These are phyloP conservation scores for Drosophila parvula DNA, from an alignment of 1,140 invertebrate genomes.

Conservation along the genomic window DNA sequence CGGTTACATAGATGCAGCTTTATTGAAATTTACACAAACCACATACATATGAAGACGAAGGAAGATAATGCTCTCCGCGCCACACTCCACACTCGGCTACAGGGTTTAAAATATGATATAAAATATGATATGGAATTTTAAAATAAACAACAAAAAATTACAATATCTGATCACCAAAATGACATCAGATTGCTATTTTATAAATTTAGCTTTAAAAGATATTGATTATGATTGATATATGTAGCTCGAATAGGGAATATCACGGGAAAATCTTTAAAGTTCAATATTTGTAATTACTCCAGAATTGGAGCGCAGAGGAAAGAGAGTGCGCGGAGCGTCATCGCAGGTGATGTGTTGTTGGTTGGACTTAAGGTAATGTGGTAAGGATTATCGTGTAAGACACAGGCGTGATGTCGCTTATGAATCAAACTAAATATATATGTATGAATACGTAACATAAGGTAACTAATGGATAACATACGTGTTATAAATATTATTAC, in stretches of 20 bases:
- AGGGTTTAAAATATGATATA: too few relatives aligned
- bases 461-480: slow-evolving; percentile 47
- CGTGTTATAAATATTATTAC: slow-evolving; percentile 47
- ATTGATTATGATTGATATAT: background rate
- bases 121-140: too few relatives aligned
- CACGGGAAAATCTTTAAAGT: background rate
- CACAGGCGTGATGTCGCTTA: slow-evolving; percentile 56
- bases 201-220: background rate
- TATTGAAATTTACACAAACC: slow-evolving; percentile 48
- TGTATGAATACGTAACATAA: slow-evolving; percentile 13
- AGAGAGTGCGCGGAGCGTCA: background rate
- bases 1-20: slow-evolving; percentile 49
- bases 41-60: slow-evolving; percentile 16
- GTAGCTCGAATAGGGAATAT: too few relatives aligned
- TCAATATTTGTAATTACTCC: background rate
- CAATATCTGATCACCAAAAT: background rate
- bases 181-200: background rate
- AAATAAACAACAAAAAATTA: background rate
- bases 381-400: slow-evolving; percentile 39
- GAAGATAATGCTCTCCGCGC: slow-evolving; percentile 1
- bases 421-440: slow-evolving; percentile 41
- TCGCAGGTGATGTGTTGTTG: background rate
- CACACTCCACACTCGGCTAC: slow-evolving; percentile 24
- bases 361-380: slow-evolving; percentile 2
- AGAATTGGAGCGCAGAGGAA: background rate